Conservation (phyloP, 2,888 invertebrate genomes). For the Rhamnusium bicolor region DNA sequence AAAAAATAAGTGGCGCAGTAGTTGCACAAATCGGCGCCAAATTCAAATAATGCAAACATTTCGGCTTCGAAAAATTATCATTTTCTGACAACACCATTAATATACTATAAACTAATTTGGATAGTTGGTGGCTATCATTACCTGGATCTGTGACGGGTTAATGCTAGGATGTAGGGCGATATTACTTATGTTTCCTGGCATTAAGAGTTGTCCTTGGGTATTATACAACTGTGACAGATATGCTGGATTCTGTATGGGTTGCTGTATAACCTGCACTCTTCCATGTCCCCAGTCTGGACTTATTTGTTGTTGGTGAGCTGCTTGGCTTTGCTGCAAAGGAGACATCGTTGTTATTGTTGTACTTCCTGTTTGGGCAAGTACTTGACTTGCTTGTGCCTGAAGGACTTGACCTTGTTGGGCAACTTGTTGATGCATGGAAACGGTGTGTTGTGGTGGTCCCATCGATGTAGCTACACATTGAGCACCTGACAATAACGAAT, state of each 20-base stretch:
- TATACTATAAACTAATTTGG: no score
- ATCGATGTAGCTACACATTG: slow-evolving; percentile 67
- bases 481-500: slow-evolving; percentile 51
- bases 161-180: slow-evolving; percentile 83
- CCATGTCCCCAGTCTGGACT: slow-evolving; percentile 81
- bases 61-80: no score
- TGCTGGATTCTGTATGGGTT: slow-evolving; percentile 82
- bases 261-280: slow-evolving; percentile 88
- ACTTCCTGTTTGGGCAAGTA: slow-evolving; percentile 69
- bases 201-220: slow-evolving; percentile 84
- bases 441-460: slow-evolving; percentile 70
- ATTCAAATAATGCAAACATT: no score
- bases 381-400: slow-evolving; percentile 70
- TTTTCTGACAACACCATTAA: no score
- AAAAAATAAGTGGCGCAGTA: no score
- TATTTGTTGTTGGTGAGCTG: slow-evolving; percentile 74
- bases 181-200: slow-evolving; percentile 86
- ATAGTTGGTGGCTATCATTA: slow-evolving; percentile 58
- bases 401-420: slow-evolving; percentile 67
- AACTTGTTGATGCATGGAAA: slow-evolving; percentile 73
- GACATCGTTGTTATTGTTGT: slow-evolving; percentile 84
- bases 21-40: no score
- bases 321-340: slow-evolving; percentile 78
- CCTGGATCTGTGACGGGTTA: slow-evolving; percentile 85
- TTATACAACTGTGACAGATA: slow-evolving; percentile 88